Conservation (phyloP, 1,140 invertebrate species). For the Eupeodes corollae region DNA sequence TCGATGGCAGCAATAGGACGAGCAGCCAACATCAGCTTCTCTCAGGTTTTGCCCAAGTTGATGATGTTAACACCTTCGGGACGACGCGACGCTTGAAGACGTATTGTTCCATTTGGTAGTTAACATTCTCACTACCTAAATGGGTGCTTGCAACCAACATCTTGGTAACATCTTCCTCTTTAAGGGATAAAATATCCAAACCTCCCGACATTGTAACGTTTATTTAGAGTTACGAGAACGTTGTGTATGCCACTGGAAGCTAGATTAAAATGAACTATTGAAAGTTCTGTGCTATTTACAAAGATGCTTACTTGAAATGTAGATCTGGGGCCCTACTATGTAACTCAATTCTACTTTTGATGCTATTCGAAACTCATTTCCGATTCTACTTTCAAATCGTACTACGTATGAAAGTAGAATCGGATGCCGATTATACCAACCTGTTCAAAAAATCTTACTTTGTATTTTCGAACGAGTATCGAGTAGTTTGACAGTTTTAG, state of each 20-base stretch:
- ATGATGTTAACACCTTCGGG: conserved; percentile 91
- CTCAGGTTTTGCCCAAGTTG: conserved; percentile 94
- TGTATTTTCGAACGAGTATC: too few species aligned
- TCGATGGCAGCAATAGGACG: conserved; percentile 97
- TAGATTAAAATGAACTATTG: conserved; percentile 39
- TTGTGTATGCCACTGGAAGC: conserved; percentile 62
- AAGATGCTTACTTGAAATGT: too few species aligned
- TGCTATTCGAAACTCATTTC: too few species aligned
- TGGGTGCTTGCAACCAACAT: conserved; percentile 93
- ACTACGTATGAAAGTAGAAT: too few species aligned
- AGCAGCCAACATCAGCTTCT: conserved; percentile 92
- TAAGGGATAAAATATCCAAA: conserved; percentile 67
- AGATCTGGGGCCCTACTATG: too few species aligned
- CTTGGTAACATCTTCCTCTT: conserved; percentile 96
- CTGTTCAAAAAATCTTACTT: too few species aligned
- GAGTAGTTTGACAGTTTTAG: too few species aligned
- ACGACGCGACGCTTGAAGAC: conserved; percentile 91
- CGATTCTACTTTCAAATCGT: too few species aligned
- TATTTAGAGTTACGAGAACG: conserved; percentile 40
- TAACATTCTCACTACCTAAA: conserved; percentile 85
- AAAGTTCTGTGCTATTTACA: too few species aligned
- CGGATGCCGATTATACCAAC: too few species aligned
- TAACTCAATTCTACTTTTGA: too few species aligned
- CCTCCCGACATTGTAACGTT: conserved; percentile 92
- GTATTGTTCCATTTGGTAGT: conserved; percentile 79